phyloP scores from a whole-genome alignment of 1,140 invertebrate genomes.

The Drosophila eugracilis region DNA sequence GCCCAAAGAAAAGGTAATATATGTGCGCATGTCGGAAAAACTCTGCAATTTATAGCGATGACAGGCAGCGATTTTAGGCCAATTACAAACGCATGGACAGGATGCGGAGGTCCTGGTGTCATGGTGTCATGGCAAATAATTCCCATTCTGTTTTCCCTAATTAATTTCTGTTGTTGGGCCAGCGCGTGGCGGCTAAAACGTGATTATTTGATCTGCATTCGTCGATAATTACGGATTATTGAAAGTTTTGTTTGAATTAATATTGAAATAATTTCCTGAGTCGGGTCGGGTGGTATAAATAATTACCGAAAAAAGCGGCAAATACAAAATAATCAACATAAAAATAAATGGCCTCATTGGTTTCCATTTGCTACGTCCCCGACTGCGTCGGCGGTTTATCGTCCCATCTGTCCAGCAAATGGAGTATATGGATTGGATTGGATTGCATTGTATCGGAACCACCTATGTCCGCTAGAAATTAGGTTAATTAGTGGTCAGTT shows the following conservation, averaged over 20 bases:
- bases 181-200: slow-evolving; percentile 50
- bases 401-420: slow-evolving; percentile 6
- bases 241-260: slow-evolving; percentile 81
- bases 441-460: background rate
- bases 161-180: slow-evolving; percentile 60
- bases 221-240: slow-evolving; percentile 81
- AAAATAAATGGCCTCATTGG: slow-evolving; percentile 59
- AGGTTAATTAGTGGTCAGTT: slow-evolving; percentile 79
- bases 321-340: slow-evolving; percentile 44
- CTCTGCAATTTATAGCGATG: slow-evolving; percentile 13
- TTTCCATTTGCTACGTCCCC: slow-evolving; percentile 18
- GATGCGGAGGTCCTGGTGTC: slow-evolving; percentile 42
- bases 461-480: slow-evolving; percentile 54
- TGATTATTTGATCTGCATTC: slow-evolving; percentile 80
- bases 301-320: slow-evolving; percentile 57
- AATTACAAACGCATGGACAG: slow-evolving; percentile 22
- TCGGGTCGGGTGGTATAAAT: slow-evolving; percentile 48
- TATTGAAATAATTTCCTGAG: slow-evolving; percentile 75
- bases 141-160: slow-evolving; percentile 72
- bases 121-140: slow-evolving; percentile 64
- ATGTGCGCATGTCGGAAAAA: background rate
- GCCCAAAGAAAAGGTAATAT: slow-evolving; percentile 8
- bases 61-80: slow-evolving; percentile 29
- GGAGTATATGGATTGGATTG: background rate
- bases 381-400: slow-evolving; percentile 27